Conservation (phyloP, 1,140 invertebrate genomes). For the Drosophila insularis region DNA sequence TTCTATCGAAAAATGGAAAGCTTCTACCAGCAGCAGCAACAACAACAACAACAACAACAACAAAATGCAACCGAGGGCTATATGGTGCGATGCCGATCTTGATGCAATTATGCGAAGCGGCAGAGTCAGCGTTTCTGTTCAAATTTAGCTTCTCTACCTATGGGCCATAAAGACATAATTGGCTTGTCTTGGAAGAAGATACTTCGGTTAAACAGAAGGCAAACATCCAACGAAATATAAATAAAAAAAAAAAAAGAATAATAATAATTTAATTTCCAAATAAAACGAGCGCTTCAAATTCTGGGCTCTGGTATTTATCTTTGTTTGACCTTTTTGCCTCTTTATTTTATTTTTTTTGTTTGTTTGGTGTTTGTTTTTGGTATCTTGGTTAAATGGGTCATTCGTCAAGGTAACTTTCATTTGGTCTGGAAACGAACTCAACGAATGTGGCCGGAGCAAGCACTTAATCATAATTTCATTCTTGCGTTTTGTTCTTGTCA, state of each 20-base stretch:
- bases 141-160: conserved; percentile 28
- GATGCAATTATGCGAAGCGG: conserved; percentile 25
- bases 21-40: neutral
- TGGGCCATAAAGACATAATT: conserved; percentile 55
- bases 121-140: neutral
- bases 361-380: conserved; percentile 45
- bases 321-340: conserved; percentile 61
- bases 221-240: neutral
- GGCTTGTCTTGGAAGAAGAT: conserved; percentile 14
- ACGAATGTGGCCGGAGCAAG: conserved; percentile 49
- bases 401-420: conserved; percentile 82
- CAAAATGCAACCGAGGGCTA: conserved; percentile 42
- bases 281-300: conserved; percentile 33
- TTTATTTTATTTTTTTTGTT: conserved; percentile 17
- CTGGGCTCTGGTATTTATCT: conserved; percentile 54
- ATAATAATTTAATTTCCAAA: conserved; percentile 57
- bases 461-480: conserved; percentile 77
- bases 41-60: neutral
- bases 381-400: conserved; percentile 77
- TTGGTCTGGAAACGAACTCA: conserved; percentile 66
- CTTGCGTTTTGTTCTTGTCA: conserved; percentile 67
- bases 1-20: conserved; percentile 34
- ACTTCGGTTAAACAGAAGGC: conserved; percentile 30
- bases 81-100: conserved; percentile 23
- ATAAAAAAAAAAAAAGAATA: conserved; percentile 3